Evolutionary conservation across 2,113 vertebrate genomes (phyloP), one percentile per base, ranked within the genome.

Genomic region (Microcebus tavaratra): DNA sequence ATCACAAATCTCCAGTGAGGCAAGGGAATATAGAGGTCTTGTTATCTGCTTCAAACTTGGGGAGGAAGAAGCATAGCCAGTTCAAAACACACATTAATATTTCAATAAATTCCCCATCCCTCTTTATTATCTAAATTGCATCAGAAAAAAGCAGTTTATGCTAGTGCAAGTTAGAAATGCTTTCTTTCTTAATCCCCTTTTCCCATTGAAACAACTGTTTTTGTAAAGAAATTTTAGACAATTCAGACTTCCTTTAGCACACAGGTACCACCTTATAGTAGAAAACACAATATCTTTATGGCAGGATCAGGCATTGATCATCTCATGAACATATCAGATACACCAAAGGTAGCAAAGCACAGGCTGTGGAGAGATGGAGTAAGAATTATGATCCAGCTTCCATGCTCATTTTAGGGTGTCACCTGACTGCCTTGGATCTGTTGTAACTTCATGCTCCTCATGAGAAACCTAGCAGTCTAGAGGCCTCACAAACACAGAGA

Each of bases 71-170:
- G 10, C 4, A 27, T 8, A 82, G 2, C 11, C 65, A 72, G 12
- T 76, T 95, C 39, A 88, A 94, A 75, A 68, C 23, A 70, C 57
- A 75, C 84, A 50, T 65, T 39, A 95, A 75, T 78, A 36, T 76
- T 72, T 89, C 11, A 87, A 34, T 50, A 85, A 50, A 88, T 57
- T 65, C n/a, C 72, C 5, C 29, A 57, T 15, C 14, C 23, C 81
- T 10, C 6, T 78, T 85, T 45, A 36, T 84, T 85, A 90, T 50
- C 27, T 73, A 13, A 8, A 63, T 29, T 65, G 18, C 45, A 87
- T 75, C 55, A 79, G 42, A 65, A 81, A 81, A 91, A 86, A 53
- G 1, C 17, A 55, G 14, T 3, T 39, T 76, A 45, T 45, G 11
- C 82, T 81, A 65, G 15, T 59, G 7, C 2, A 50, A 23, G 25